Evolutionary conservation across 1,140 invertebrate genomes (phyloP).

Genomic region (Macrocentrus cingulum): DNA sequence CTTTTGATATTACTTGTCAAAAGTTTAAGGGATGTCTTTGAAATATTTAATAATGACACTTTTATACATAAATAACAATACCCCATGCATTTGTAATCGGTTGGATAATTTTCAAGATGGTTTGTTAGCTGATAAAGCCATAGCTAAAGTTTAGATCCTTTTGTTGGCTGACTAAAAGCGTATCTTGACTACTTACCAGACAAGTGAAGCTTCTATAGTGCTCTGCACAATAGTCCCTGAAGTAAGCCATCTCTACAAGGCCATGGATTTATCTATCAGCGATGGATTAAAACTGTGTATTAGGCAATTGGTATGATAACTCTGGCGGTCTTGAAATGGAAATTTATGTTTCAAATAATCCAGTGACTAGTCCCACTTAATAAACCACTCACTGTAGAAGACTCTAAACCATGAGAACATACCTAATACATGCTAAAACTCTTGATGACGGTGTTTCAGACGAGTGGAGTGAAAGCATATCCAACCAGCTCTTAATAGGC

Average conservation of each 20-base stretch:
- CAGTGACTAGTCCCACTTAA: not conserved
- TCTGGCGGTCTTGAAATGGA: conserved; percentile 7
- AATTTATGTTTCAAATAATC: conserved; percentile 20
- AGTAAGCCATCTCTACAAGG: not conserved
- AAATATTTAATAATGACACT: too few relatives aligned
- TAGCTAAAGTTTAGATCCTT: too few relatives aligned
- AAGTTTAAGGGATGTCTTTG: too few relatives aligned
- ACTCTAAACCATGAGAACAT: too few relatives aligned
- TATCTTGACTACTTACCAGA: not conserved
- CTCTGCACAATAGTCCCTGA: not conserved
- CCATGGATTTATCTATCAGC: conserved; percentile 13
- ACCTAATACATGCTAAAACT: too few relatives aligned
- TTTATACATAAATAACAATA: too few relatives aligned
- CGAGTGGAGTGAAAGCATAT: conserved; percentile 55
- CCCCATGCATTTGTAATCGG: too few relatives aligned
- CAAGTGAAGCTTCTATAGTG: not conserved
- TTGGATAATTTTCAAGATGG: too few relatives aligned
- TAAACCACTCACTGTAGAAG: too few relatives aligned
- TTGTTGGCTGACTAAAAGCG: too few relatives aligned
- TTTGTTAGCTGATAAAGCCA: not conserved
- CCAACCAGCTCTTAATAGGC: conserved; percentile 60
- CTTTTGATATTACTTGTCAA: too few relatives aligned
- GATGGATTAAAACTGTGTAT: not conserved
- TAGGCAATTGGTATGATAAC: conserved; percentile 22
- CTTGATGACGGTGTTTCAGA: too few relatives aligned